phyloP scores from a whole-genome alignment of 2,888 invertebrate species.

The Lymantria monacha region DNA sequence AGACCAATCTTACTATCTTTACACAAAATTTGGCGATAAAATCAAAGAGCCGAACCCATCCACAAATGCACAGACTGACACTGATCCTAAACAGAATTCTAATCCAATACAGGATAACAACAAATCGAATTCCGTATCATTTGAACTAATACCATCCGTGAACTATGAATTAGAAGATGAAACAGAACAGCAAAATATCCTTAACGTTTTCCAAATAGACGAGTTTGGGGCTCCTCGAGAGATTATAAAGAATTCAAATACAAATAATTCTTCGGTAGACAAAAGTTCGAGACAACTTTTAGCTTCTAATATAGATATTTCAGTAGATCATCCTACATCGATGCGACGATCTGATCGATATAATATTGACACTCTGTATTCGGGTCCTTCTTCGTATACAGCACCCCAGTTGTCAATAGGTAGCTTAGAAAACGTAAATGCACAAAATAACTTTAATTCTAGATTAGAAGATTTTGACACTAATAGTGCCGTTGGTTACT shows the following conservation, averaged over 20 bases:
- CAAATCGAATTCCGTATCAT: constrained; percentile 44
- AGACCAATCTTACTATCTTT: constrained; percentile 67
- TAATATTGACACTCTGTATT: constrained; percentile 50
- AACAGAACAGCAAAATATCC: constrained; percentile 58
- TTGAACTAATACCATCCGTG: constrained; percentile 65
- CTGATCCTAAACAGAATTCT: constrained; percentile 20
- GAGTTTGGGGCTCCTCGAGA: constrained; percentile 56
- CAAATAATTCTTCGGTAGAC: constrained; percentile 32
- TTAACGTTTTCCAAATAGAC: constrained; percentile 59
- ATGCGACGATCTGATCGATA: constrained; percentile 37
- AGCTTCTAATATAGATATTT: constrained; percentile 51
- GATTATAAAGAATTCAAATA: constrained; percentile 21
- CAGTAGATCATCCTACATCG: constrained; percentile 50
- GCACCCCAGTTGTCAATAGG: constrained; percentile 70
- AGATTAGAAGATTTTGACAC: constrained; percentile 63
- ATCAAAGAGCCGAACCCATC: constrained; percentile 29
- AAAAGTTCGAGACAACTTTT: constrained; percentile 38
- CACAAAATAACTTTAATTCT: constrained; percentile 45
- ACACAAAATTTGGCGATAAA: constrained; percentile 55
- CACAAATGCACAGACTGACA: constrained; percentile 26
- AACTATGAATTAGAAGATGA: constrained; percentile 63
- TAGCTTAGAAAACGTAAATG: constrained; percentile 45
- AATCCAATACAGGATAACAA: constrained; percentile 31
- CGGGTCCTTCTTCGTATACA: constrained; percentile 71
- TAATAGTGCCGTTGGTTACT: constrained; percentile 51